Percentiles rank a stretch among this genome's conserved stretches.
phyloP scores from a whole-genome alignment of 1,140 invertebrate genomes.

The Tribolium castaneum region DNA sequence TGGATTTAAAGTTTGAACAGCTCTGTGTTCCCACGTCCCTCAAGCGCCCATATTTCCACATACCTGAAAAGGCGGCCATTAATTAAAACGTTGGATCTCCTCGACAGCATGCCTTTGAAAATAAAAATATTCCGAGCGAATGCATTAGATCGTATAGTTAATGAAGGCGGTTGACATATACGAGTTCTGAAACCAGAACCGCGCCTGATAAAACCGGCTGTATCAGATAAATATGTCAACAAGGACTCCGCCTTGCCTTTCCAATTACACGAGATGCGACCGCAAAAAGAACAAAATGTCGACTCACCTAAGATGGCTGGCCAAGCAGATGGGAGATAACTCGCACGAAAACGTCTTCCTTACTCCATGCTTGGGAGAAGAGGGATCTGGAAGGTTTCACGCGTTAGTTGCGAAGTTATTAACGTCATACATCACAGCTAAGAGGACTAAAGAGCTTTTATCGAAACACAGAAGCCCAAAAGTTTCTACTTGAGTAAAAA shows the following conservation, averaged over 20 bases:
- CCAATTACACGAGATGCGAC: conserved; percentile 53
- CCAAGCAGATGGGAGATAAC: conserved; percentile 54
- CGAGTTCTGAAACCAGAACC: conserved; percentile 55
- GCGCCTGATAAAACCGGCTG: conserved; percentile 57
- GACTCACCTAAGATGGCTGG: conserved; percentile 58
- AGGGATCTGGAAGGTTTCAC: conserved; percentile 47
- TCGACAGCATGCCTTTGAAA: conserved; percentile 32
- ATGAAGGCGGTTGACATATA: conserved; percentile 60
- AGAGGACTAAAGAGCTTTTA: background rate
- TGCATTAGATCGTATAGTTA: conserved; percentile 58
- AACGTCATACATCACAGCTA: conserved; percentile 29
- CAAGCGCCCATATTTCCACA: background rate
- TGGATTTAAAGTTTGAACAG: background rate
- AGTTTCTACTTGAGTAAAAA: too few relatives aligned
- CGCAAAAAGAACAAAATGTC: conserved; percentile 49
- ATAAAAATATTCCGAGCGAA: conserved; percentile 49
- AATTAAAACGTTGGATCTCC: conserved; percentile 32
- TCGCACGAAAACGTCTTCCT: conserved; percentile 48
- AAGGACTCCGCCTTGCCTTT: conserved; percentile 58
- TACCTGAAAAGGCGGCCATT: conserved; percentile 22
- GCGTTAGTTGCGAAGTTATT: conserved; percentile 18
- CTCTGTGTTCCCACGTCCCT: background rate
- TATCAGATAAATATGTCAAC: conserved; percentile 63
- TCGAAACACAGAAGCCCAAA: too few relatives aligned
- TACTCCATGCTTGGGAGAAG: conserved; percentile 53